phyloP scores from a whole-genome alignment of 2,888 invertebrate genomes.

The Merodon equestris region DNA sequence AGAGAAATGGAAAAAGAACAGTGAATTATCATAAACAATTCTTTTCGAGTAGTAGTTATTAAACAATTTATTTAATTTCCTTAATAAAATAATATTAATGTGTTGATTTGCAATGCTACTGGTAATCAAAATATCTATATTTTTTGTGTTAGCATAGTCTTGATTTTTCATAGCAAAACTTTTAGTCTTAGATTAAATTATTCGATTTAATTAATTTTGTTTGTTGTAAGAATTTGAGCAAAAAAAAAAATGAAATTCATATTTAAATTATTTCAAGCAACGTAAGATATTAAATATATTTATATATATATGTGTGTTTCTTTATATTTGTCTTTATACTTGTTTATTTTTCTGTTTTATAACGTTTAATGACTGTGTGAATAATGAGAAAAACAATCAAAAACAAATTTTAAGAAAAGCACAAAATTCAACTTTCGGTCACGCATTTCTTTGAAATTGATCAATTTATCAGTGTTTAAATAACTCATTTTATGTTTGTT shows the following conservation, averaged over 20 bases:
- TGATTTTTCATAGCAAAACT: conserved; percentile 58
- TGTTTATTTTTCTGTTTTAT: conserved; percentile 42
- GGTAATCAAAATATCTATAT: conserved; percentile 38
- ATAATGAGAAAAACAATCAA: conserved; percentile 6
- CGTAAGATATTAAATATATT: conserved; percentile 67
- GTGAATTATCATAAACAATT: conserved; percentile 42
- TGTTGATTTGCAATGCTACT: conserved; percentile 66
- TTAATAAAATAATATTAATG: conserved; percentile 59
- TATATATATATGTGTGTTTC: conserved; percentile 48
- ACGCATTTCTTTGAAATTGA: conserved; percentile 51
- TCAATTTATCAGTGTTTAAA: conserved; percentile 35
- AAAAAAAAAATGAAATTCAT: conserved; percentile 30
- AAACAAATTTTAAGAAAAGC: conserved; percentile 13
- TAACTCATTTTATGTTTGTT: conserved; percentile 21
- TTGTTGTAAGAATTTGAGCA: conserved; percentile 54
- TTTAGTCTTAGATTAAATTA: conserved; percentile 49
- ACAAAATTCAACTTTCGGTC: conserved; percentile 62
- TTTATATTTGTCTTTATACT: conserved; percentile 55
- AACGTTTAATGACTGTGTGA: conserved; percentile 42
- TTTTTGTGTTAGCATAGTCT: conserved; percentile 65
- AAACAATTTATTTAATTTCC: conserved; percentile 15
- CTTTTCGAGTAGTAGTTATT: conserved; percentile 49
- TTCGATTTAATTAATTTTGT: conserved; percentile 54
- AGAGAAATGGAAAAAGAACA: conserved; percentile 31
- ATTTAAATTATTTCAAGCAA: conserved; percentile 64